These are phyloP conservation scores for Elachura formosa DNA, from an alignment of 2,113 vertebrate species.

Conservation along the genomic window DNA sequence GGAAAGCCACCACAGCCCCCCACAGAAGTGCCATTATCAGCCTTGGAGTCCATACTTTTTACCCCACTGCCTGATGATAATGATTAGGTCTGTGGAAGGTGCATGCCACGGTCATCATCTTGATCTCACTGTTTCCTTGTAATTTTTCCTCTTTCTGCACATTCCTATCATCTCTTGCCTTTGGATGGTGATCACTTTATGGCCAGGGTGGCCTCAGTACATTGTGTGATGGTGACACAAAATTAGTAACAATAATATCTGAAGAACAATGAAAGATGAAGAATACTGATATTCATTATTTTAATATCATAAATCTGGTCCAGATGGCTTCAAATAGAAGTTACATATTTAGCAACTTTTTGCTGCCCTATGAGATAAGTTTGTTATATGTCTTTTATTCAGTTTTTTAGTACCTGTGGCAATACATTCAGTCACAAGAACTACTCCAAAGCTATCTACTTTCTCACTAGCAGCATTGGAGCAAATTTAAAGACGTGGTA, in stretches of 20 bases:
- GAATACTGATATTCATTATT: neutral
- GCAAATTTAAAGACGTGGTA: neutral
- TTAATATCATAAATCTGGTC: neutral
- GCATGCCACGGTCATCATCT: accelerated
- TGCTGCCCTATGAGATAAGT: neutral
- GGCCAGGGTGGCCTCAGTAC: neutral
- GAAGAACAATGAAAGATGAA: neutral
- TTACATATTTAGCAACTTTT: neutral
- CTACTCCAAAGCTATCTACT: neutral
- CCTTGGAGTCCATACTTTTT: neutral
- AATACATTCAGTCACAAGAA: neutral
- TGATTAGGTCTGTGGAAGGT: neutral
- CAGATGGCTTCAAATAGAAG: neutral
- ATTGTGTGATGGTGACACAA: neutral
- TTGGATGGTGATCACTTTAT: neutral
- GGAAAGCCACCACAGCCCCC: neutral
- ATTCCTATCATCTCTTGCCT: neutral
- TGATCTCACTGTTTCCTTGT: neutral
- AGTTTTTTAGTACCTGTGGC: neutral
- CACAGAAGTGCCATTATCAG: neutral
- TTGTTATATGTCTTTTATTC: neutral
- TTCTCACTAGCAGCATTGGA: neutral
- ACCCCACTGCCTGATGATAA: neutral
- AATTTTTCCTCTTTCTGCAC: neutral
- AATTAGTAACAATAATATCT: neutral